Conservation (phyloP, 2,888 invertebrate species). For the Pherbina coryleti region DNA sequence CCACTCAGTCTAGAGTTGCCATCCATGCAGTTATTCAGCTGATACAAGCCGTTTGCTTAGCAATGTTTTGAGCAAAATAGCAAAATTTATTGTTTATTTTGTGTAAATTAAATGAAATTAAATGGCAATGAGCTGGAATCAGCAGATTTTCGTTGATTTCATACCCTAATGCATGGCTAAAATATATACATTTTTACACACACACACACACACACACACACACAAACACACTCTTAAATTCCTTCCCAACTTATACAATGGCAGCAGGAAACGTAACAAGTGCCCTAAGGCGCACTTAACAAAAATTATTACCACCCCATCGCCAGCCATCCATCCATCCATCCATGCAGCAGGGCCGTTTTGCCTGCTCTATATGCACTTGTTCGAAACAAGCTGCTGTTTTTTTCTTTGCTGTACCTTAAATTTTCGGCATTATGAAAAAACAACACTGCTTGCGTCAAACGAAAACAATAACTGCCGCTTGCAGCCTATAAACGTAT, state of each 20-base stretch:
- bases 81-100: constrained; percentile 59
- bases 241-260: not conserved
- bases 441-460: constrained; percentile 23
- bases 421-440: constrained; percentile 1
- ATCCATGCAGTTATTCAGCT: not conserved
- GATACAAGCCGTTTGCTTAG: not conserved
- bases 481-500: not conserved
- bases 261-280: constrained; percentile 36
- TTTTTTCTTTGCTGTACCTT: not conserved
- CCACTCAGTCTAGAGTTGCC: not conserved
- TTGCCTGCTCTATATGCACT: not conserved
- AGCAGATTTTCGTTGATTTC: constrained; percentile 68
- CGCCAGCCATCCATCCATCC: constrained; percentile 3
- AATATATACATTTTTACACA: constrained; percentile 45
- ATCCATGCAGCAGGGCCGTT: not conserved
- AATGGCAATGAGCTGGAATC: constrained; percentile 70
- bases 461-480: constrained; percentile 16
- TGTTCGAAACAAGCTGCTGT: not conserved
- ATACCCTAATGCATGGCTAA: constrained; percentile 48
- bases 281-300: constrained; percentile 47
- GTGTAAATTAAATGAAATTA: constrained; percentile 67
- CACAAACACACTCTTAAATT: constrained; percentile 27
- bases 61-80: not conserved
- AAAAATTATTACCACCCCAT: constrained; percentile 30
- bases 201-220: constrained; percentile 36